Evolutionary conservation across 1,140 invertebrate genomes (phyloP).

Genomic region (Asobara japonica): DNA sequence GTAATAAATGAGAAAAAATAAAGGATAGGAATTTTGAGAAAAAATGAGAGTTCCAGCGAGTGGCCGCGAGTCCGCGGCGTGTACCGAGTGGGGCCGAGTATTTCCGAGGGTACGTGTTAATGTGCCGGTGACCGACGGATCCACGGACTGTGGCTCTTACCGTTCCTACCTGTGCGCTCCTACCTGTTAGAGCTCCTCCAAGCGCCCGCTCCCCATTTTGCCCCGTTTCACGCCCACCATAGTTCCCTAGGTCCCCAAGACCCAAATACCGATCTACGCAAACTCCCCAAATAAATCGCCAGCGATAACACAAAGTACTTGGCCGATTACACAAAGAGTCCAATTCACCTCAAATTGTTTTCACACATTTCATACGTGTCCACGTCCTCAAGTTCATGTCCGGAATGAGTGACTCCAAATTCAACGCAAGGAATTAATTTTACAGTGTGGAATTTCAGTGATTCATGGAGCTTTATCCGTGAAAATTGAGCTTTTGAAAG

Average conservation of each 20-base stretch:
- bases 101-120: constrained; percentile 58
- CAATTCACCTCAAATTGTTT: not conserved
- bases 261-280: not conserved
- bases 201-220: too few relatives aligned
- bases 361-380: not conserved
- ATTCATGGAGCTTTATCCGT: not conserved
- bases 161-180: not conserved
- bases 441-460: not conserved
- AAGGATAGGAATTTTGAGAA: too few relatives aligned
- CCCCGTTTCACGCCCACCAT: not conserved
- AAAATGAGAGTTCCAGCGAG: too few relatives aligned
- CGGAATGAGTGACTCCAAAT: not conserved
- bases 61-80: too few relatives aligned
- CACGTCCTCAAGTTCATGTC: constrained; percentile 7
- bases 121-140: constrained; percentile 57
- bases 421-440: not conserved
- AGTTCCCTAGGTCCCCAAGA: not conserved
- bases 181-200: not conserved
- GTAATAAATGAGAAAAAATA: too few relatives aligned
- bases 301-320: not conserved
- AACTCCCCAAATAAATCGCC: not conserved
- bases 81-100: constrained; percentile 45
- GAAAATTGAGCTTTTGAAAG: too few relatives aligned
- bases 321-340: not conserved
- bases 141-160: constrained; percentile 12